Conservation (phyloP, 2,888 invertebrate genomes). For the Nomada ferruginata region DNA sequence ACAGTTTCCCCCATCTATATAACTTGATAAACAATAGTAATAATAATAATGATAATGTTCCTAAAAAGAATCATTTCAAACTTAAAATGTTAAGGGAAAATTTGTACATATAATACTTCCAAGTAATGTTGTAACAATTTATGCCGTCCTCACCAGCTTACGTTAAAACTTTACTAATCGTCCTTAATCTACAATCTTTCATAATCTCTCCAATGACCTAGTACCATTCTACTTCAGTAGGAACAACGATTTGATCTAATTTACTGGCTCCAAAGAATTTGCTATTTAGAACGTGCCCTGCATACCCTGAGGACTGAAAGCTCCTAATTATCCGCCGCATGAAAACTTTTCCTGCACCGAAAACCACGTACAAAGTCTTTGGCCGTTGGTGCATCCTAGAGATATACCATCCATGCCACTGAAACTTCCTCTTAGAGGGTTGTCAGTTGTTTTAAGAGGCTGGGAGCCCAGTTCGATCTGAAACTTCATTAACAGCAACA, state of each 20-base stretch:
- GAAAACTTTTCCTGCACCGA: slow-evolving; percentile 23
- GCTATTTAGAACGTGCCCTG: background rate
- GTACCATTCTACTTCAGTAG: background rate
- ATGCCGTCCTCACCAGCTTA: background rate
- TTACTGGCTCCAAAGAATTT: slow-evolving; percentile 4
- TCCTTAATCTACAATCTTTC: background rate
- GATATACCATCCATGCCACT: slow-evolving; percentile 25
- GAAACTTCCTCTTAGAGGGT: slow-evolving; percentile 35
- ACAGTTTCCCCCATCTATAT: too few relatives aligned
- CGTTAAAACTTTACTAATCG: background rate
- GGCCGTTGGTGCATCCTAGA: slow-evolving; percentile 12
- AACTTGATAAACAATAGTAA: too few relatives aligned
- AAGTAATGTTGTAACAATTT: too few relatives aligned
- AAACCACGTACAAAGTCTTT: slow-evolving; percentile 12
- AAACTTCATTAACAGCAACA: slow-evolving; percentile 68
- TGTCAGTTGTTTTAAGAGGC: slow-evolving; percentile 48
- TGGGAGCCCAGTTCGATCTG: slow-evolving; percentile 5
- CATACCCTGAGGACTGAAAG: background rate
- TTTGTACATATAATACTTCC: too few relatives aligned
- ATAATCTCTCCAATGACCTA: background rate
- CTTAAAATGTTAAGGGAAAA: too few relatives aligned
- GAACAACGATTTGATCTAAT: slow-evolving; percentile 9
- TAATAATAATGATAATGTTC: too few relatives aligned
- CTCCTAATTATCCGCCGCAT: slow-evolving; percentile 38
- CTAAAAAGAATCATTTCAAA: too few relatives aligned